phyloP scores from a whole-genome alignment of 1,140 invertebrate species.

The Charaxes varanes region DNA sequence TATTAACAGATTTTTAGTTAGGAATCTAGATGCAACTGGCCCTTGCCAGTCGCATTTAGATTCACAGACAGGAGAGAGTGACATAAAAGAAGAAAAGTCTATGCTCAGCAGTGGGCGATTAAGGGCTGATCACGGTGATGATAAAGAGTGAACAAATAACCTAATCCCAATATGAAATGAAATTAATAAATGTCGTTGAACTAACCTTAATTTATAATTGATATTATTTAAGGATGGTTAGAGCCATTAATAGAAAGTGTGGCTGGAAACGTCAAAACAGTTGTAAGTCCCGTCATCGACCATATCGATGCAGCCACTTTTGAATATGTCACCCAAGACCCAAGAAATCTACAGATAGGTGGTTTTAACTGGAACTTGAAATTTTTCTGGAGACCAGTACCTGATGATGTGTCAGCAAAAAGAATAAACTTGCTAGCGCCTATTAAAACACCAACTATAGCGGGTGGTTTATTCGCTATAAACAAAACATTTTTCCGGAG shows the following conservation, averaged over 20 bases:
- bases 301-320: constrained; percentile 93
- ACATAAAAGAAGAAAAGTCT: too few species aligned
- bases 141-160: too few species aligned
- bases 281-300: constrained; percentile 94
- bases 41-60: too few species aligned
- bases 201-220: too few species aligned
- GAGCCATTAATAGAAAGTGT: constrained; percentile 96
- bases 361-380: constrained; percentile 98
- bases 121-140: too few species aligned
- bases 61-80: too few species aligned
- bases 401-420: constrained; percentile 82
- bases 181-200: too few species aligned
- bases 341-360: constrained; percentile 77
- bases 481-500: constrained; percentile 89
- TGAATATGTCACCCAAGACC: constrained; percentile 76
- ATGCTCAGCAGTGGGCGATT: too few species aligned
- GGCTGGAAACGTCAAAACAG: constrained; percentile 87
- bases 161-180: too few species aligned
- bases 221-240: constrained; percentile 86
- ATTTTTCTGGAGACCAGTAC: constrained; percentile 97
- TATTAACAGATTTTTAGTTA: constrained; percentile 11
- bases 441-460: constrained; percentile 97
- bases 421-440: constrained; percentile 91
- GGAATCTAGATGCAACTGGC: too few species aligned
- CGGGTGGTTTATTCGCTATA: constrained; percentile 83